Conservation (phyloP, 2,113 vertebrate species). For the Indicator maculatus region DNA sequence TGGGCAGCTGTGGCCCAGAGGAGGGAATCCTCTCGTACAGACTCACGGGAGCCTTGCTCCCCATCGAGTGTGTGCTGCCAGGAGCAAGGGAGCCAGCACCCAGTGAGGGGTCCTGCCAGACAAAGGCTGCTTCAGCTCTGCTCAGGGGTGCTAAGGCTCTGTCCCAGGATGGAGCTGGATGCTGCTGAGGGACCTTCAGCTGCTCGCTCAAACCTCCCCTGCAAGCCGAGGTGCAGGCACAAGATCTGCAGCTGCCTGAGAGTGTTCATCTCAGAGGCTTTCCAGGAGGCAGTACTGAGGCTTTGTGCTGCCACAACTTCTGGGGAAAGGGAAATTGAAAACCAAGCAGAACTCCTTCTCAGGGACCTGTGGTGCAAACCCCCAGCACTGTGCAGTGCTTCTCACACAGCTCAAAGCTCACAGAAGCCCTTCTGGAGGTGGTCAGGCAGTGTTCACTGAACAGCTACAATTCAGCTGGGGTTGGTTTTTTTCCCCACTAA, state of each 20-base stretch:
- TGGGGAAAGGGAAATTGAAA: constrained; percentile 32
- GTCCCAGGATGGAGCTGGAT: not conserved
- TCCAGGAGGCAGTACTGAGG: constrained; percentile 20
- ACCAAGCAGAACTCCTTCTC: constrained; percentile 37
- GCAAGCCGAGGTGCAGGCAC: not conserved
- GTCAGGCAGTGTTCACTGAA: not conserved
- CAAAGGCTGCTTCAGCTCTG: not conserved
- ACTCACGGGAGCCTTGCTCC: not conserved
- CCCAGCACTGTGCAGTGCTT: not conserved
- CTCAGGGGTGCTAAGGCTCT: not conserved
- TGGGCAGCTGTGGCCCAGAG: not conserved
- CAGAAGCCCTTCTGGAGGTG: not conserved
- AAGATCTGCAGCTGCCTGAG: not conserved
- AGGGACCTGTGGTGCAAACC: not conserved
- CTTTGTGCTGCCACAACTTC: constrained; percentile 44
- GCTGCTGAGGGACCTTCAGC: not conserved
- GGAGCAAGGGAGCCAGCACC: not conserved
- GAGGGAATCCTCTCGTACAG: not conserved
- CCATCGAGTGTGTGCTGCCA: rapidly evolving
- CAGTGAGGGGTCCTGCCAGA: not conserved
- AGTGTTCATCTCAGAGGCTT: constrained; percentile 27
- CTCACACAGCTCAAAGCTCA: not conserved
- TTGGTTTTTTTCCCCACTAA: not conserved
- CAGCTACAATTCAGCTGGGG: not conserved
- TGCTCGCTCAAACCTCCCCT: not conserved